These are phyloP conservation scores for Aleiodes sp. DNA, from an alignment of 1,140 invertebrate species.

Conservation along the genomic window DNA sequence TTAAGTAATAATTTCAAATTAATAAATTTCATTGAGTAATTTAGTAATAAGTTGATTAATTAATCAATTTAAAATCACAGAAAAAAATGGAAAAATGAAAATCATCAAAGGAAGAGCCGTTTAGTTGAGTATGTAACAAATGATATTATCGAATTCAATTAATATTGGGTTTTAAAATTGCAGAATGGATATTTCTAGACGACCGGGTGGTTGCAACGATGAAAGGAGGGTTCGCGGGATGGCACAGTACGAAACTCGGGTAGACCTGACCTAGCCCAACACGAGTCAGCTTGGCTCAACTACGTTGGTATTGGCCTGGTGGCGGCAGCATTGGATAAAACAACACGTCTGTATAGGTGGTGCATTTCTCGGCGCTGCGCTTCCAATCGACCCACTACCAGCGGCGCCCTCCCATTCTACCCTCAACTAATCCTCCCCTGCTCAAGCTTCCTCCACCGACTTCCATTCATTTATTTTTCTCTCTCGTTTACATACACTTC, in stretches of 20 bases:
- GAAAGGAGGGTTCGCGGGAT: conserved; percentile 48
- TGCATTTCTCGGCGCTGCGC: conserved; percentile 62
- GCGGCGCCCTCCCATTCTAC: conserved; percentile 38
- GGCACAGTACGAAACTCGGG: conserved; percentile 57
- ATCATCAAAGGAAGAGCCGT: no score
- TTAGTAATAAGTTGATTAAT: no score
- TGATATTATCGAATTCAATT: no score
- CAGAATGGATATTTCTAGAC: conserved; percentile 40
- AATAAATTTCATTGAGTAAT: no score
- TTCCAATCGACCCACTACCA: conserved; percentile 63
- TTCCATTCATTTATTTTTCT: neutral
- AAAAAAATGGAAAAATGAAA: no score
- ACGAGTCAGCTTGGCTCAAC: conserved; percentile 58
- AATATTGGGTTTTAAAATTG: conserved; percentile 26
- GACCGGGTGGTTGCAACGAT: conserved; percentile 45
- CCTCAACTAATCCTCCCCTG: conserved; percentile 28
- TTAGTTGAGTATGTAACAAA: no score
- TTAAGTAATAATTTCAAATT: no score
- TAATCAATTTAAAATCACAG: no score
- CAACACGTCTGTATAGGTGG: conserved; percentile 47
- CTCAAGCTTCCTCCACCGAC: conserved; percentile 33
- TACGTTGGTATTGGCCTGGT: conserved; percentile 48
- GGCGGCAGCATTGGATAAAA: conserved; percentile 36
- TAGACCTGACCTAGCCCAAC: conserved; percentile 67
- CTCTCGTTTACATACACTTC: no score